These are phyloP conservation scores for Idaea straminata DNA, from an alignment of 2,888 invertebrate species.

Conservation along the genomic window DNA sequence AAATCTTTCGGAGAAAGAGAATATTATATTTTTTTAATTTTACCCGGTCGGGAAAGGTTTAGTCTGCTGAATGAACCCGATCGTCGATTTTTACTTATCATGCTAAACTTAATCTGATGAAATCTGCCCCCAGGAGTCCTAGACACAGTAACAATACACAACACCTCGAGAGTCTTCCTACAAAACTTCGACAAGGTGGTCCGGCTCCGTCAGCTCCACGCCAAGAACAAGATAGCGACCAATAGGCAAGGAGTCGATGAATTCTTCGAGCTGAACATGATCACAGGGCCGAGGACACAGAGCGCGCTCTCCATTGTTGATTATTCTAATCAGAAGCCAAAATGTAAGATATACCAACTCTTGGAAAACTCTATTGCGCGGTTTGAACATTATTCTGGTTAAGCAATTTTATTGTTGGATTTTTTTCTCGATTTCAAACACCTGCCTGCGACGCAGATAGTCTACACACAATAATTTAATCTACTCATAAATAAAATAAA, in stretches of 20 bases:
- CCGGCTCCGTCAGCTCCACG: constrained; percentile 64
- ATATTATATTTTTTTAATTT: no score
- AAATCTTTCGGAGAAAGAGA: no score
- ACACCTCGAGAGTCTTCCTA: constrained; percentile 81
- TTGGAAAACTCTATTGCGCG: no score
- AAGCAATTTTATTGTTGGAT: no score
- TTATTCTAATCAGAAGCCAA: constrained; percentile 49
- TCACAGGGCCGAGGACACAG: constrained; percentile 52
- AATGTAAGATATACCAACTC: constrained; percentile 35
- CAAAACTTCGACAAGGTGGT: constrained; percentile 81
- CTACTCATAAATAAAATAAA: no score
- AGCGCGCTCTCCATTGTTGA: constrained; percentile 57
- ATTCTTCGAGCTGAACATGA: constrained; percentile 68
- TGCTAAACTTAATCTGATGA: background rate
- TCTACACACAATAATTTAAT: no score
- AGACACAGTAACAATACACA: constrained; percentile 81
- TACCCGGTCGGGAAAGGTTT: no score
- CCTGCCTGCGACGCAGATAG: no score
- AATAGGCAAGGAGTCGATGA: constrained; percentile 56
- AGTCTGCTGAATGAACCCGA: no score
- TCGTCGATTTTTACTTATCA: no score
- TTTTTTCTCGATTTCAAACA: no score
- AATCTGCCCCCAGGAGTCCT: constrained; percentile 70
- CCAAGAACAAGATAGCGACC: constrained; percentile 53
- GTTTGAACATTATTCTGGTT: no score